Evolutionary conservation across 2,113 vertebrate species (phyloP).

Genomic region (Emberiza fucata): DNA sequence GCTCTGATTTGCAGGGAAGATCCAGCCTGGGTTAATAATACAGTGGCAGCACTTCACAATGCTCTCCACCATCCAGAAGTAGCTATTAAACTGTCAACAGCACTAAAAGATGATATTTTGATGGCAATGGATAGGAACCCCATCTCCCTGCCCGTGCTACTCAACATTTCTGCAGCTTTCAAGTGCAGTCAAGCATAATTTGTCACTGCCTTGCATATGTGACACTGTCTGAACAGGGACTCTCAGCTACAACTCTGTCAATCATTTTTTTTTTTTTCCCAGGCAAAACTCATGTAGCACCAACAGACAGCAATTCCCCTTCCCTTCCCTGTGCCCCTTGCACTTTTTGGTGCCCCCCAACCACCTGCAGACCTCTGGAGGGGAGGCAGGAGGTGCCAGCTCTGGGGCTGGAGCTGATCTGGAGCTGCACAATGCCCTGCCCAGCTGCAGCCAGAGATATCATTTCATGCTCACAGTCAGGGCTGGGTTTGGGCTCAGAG

Average conservation of each 20-base stretch:
- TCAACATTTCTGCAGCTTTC: slow-evolving; percentile 44
- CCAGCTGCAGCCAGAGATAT: slow-evolving; percentile 35
- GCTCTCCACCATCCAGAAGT: slow-evolving; percentile 11
- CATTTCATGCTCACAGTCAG: background rate
- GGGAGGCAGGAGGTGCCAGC: background rate
- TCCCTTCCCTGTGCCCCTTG: background rate
- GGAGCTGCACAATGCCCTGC: background rate
- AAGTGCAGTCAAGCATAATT: slow-evolving; percentile 46
- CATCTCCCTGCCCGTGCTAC: slow-evolving; percentile 10
- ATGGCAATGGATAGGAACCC: slow-evolving; percentile 52
- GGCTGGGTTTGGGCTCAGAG: background rate
- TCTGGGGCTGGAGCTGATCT: no score
- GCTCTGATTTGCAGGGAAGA: background rate
- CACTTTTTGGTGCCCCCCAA: background rate
- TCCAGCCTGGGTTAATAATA: slow-evolving; percentile 40
- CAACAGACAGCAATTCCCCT: background rate
- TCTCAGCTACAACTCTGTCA: background rate
- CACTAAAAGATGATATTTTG: slow-evolving; percentile 50
- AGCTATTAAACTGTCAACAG: slow-evolving; percentile 64
- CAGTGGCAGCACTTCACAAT: slow-evolving; percentile 29
- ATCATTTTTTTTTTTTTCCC: background rate
- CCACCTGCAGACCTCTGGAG: background rate
- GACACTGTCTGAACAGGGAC: background rate
- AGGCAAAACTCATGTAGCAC: background rate
- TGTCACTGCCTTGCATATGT: slow-evolving; percentile 19